phyloP scores from a whole-genome alignment of 2,797 vertebrate species.

The Siniperca obscura region DNA sequence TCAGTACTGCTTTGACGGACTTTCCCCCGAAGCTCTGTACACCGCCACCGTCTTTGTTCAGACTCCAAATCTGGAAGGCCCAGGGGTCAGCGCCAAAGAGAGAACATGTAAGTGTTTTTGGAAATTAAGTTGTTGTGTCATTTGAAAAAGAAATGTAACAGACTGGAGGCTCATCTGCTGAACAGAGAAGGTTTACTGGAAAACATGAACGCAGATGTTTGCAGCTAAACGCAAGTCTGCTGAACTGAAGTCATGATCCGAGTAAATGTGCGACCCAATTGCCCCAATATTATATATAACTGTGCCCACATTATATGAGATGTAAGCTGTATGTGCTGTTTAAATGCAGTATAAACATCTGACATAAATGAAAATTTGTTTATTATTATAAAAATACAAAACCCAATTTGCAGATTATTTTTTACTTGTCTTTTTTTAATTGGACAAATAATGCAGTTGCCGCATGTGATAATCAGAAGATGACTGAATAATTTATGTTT shows the following conservation, averaged over 20 bases:
- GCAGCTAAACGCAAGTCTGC: neutral
- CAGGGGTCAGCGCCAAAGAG: constrained; percentile 89
- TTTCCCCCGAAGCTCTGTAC: constrained; percentile 91
- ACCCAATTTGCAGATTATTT: neutral
- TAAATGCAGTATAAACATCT: neutral
- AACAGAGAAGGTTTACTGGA: neutral
- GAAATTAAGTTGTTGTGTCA: neutral
- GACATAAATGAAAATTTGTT: neutral
- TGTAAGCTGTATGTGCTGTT: neutral
- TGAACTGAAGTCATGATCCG: neutral
- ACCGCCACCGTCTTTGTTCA: constrained; percentile 92
- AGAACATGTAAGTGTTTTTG: constrained; percentile 86
- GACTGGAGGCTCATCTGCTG: neutral
- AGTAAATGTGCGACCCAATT: neutral
- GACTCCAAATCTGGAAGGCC: constrained; percentile 96
- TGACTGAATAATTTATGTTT: too few relatives aligned
- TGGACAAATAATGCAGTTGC: neutral
- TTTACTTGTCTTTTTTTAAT: neutral
- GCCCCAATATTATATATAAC: too few relatives aligned
- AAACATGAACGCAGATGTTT: too few relatives aligned
- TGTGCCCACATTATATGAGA: neutral
- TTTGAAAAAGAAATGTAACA: too few relatives aligned
- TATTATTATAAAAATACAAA: neutral
- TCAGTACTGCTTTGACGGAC: constrained; percentile 93
- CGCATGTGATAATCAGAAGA: neutral